Percentiles rank a stretch among this genome's conserved stretches.
Conservation (phyloP, 2,888 invertebrate species). For the Thalpophila matura region DNA sequence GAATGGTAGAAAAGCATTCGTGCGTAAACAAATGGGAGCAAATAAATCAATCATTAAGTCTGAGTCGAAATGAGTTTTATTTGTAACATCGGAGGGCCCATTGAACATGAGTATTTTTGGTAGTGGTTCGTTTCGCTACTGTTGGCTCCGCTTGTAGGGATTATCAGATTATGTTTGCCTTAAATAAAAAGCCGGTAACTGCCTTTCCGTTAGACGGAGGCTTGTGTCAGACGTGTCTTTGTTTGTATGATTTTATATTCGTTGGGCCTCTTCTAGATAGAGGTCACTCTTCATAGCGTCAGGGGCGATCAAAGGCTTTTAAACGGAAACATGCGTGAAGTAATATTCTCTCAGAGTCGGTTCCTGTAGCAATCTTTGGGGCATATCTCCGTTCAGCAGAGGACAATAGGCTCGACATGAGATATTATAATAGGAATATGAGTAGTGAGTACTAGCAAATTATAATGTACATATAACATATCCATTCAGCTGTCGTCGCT, state of each 20-base stretch:
- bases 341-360: neutral
- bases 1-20: conserved; percentile 27
- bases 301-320: neutral
- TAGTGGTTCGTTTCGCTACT: conserved; percentile 40
- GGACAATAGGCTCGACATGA: neutral
- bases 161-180: conserved; percentile 68
- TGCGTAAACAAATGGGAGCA: conserved; percentile 40
- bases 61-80: conserved; percentile 38
- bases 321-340: neutral
- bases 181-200: conserved; percentile 64
- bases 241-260: conserved; percentile 23
- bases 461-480: conserved; percentile 31
- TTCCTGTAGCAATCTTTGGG: neutral
- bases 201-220: conserved; percentile 34
- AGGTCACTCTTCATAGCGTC: neutral
- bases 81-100: conserved; percentile 14
- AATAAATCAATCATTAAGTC: conserved; percentile 53
- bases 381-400: neutral
- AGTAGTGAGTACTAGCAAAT: conserved; percentile 22
- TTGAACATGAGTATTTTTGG: conserved; percentile 42
- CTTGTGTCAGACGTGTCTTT: conserved; percentile 19
- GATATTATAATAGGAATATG: conserved; percentile 19
- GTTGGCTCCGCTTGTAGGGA: conserved; percentile 53
- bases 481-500: conserved; percentile 34
- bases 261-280: neutral